phyloP scores from a whole-genome alignment of 2,797 vertebrate species.

The Argyrosomus regius region DNA sequence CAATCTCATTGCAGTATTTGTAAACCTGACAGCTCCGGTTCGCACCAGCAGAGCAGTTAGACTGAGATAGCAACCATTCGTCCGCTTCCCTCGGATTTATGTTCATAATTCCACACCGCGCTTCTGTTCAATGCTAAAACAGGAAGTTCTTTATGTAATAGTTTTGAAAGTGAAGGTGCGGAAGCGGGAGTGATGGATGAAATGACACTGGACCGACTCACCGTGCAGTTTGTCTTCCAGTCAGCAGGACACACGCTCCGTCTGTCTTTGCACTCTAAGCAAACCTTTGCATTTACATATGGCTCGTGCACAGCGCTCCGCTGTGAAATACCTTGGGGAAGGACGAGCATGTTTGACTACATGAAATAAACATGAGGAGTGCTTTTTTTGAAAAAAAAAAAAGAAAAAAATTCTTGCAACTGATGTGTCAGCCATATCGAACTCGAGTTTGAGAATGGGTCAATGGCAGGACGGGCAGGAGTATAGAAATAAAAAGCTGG shows the following conservation, averaged over 20 bases:
- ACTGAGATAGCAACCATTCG: not conserved
- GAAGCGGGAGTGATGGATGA: conserved; percentile 1
- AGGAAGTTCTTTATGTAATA: not conserved
- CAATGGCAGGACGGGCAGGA: not conserved
- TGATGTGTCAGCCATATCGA: conserved; percentile 28
- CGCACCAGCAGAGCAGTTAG: not conserved
- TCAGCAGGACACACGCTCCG: not conserved
- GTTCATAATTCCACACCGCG: not conserved
- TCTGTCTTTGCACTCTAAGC: not conserved
- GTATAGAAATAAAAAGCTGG: not conserved
- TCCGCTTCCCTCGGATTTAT: not conserved
- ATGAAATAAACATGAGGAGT: conserved; percentile 52
- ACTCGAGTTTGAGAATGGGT: not conserved
- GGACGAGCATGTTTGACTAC: conserved; percentile 8
- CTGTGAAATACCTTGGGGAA: conserved; percentile 3
- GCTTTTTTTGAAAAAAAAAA: not conserved
- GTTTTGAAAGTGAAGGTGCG: not conserved
- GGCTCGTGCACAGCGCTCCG: not conserved
- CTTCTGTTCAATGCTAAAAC: not conserved
- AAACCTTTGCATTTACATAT: conserved; percentile 23
- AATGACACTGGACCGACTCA: not conserved
- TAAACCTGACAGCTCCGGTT: not conserved
- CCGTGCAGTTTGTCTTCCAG: not conserved
- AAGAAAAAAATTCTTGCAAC: not conserved
- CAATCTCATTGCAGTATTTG: not conserved